Evolutionary conservation across 2,888 invertebrate genomes (phyloP).

Genomic region (Timandra comae): DNA sequence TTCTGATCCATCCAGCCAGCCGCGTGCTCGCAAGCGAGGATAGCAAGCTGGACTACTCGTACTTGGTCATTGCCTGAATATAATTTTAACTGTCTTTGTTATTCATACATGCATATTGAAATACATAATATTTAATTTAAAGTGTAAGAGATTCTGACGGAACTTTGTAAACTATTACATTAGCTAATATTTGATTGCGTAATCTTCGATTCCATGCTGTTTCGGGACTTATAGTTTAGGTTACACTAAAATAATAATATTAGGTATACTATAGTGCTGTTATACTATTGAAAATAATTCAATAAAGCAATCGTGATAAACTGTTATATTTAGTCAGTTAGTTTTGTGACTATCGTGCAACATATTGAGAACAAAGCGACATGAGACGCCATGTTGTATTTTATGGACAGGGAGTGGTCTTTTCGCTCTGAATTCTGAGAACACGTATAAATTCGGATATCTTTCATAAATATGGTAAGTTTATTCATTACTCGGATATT

Average conservation of each 20-base stretch:
- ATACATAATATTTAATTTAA: too few relatives aligned
- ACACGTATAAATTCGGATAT: conserved; percentile 31
- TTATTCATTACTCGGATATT: conserved; percentile 13
- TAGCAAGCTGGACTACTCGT: conserved; percentile 1
- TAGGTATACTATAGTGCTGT: too few relatives aligned
- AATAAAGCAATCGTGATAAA: conserved; percentile 8
- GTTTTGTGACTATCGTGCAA: conserved; percentile 32
- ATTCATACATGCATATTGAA: too few relatives aligned
- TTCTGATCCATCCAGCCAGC: conserved; percentile 38
- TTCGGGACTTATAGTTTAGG: too few relatives aligned
- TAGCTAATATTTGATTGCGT: too few relatives aligned
- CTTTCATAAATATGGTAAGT: conserved; percentile 57
- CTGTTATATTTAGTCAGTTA: conserved; percentile 3
- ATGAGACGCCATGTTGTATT: conserved; percentile 62
- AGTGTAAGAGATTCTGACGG: too few relatives aligned
- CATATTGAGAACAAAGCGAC: conserved; percentile 23
- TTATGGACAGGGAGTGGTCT: conserved; percentile 53
- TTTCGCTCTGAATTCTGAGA: conserved; percentile 26
- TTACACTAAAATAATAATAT: too few relatives aligned
- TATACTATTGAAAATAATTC: too few relatives aligned
- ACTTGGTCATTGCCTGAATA: too few relatives aligned
- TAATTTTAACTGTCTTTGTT: too few relatives aligned
- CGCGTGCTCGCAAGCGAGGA: conserved; percentile 17
- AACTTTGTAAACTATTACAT: too few relatives aligned
- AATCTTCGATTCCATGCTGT: too few relatives aligned